Conservation (phyloP, 2,797 vertebrate genomes). For the Poeciliopsis gracilis region DNA sequence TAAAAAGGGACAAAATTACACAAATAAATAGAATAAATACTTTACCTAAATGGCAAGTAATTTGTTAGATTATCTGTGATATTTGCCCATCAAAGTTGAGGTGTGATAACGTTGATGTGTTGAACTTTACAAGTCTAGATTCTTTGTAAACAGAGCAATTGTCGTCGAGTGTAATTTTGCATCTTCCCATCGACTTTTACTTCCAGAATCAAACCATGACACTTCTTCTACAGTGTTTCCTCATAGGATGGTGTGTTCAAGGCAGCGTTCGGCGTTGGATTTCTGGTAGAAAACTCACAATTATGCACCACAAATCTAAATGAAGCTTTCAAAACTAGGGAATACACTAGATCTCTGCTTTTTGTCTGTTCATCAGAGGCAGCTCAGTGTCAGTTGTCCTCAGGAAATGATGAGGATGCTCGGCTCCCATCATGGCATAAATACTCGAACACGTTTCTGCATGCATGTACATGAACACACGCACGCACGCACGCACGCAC, state of each 20-base stretch:
- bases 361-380: slow-evolving; percentile 6
- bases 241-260: not conserved
- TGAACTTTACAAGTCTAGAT: too few species aligned
- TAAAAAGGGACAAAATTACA: too few species aligned
- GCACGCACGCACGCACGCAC: not conserved
- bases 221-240: not conserved
- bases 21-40: too few species aligned
- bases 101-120: too few species aligned
- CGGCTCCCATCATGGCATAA: slow-evolving; percentile 1
- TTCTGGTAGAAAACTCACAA: not conserved
- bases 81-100: too few species aligned
- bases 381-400: slow-evolving; percentile 29
- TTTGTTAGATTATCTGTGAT: too few species aligned
- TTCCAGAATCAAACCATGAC: not conserved
- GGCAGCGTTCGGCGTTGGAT: not conserved
- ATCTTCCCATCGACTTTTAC: not conserved
- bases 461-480: not conserved
- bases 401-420: slow-evolving; percentile 52
- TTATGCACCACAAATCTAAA: not conserved
- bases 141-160: too few species aligned
- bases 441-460: not conserved
- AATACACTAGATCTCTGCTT: too few species aligned
- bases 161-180: too few species aligned
- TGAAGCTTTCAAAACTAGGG: not conserved
- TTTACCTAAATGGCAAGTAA: too few species aligned